Base-by-base conservation (phyloP, 53 echinoderm and acorn worm species). In the Echinometra lucunter region DNA sequence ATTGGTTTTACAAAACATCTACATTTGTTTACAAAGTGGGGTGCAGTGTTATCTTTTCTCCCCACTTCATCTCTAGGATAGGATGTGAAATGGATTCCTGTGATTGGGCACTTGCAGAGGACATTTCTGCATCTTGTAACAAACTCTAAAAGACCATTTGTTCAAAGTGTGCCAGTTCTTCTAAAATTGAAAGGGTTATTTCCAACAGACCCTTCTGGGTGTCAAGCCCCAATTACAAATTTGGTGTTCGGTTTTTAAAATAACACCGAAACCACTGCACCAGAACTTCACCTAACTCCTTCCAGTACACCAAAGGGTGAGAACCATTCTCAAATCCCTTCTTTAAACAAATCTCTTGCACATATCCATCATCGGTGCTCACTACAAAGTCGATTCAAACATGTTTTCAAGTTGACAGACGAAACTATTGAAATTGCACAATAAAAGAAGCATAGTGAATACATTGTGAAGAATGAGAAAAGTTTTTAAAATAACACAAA, bases 381-480 rank as follows among this genome's bases (percentile, higher is more conserved):
- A 44, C 44, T 81, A 81, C 44, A 81, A 42, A 81, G 40, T 81
- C 6, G 47, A 85, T 85, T 85, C 85, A 30, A 38, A 78, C 34
- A 38, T 78, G 40, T 78, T 38, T 78, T 78, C 78, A 85, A 85
- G 27, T 85, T 45, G 85, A 85, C 45, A 85, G 49, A 49, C 30
- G 28, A 49, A 85, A 28, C 47, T 45, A n/a, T 85, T 49, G 85
- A 85, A 49, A 85, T 85, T 85, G 85, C 85, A 85, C 85, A 49
- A 85, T 85, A 85, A 28, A 81, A 47, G n/a, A 27, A n/a, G 10
- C 28, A 47, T 13, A 85, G 85, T 85, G 85, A 85, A 85, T 85
- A 85, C 85, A 85, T 27, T 85, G 49, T 53, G 85, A 49, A 85
- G 27, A 85, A 49, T 49, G 30, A 12, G 49, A 47, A 28, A 85